phyloP scores from a whole-genome alignment of 2,797 vertebrate species.

The Manis crassicaudata region DNA sequence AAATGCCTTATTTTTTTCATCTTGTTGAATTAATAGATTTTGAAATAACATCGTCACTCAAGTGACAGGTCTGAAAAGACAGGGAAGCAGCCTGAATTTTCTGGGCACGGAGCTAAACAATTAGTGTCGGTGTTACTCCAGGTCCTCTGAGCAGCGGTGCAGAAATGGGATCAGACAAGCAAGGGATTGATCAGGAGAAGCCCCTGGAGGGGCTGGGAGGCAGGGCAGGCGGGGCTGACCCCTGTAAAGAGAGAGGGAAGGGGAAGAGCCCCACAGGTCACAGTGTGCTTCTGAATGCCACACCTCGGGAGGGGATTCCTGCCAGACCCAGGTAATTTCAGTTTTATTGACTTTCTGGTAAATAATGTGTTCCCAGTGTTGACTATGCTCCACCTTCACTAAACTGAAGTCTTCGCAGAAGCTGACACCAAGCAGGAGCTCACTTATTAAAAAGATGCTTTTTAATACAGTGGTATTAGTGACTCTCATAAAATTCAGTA shows the following conservation, averaged over 20 bases:
- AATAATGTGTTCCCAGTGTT: neutral
- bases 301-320: neutral
- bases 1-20: neutral
- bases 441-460: neutral
- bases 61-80: neutral
- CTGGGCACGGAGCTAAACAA: neutral
- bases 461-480: neutral
- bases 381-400: neutral
- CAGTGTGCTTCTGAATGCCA: neutral
- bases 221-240: neutral
- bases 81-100: neutral
- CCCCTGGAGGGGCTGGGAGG: neutral
- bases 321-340: neutral
- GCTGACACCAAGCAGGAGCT: neutral
- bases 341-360: neutral
- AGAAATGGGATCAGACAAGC: neutral
- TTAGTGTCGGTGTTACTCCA: neutral
- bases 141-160: neutral
- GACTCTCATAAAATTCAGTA: conserved; percentile 11
- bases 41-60: neutral
- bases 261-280: neutral
- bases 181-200: neutral
- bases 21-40: neutral
- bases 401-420: neutral
- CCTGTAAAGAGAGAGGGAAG: neutral